Evolutionary conservation across 2,797 vertebrate genomes (phyloP).

Genomic region (Darevskia nairensis): DNA sequence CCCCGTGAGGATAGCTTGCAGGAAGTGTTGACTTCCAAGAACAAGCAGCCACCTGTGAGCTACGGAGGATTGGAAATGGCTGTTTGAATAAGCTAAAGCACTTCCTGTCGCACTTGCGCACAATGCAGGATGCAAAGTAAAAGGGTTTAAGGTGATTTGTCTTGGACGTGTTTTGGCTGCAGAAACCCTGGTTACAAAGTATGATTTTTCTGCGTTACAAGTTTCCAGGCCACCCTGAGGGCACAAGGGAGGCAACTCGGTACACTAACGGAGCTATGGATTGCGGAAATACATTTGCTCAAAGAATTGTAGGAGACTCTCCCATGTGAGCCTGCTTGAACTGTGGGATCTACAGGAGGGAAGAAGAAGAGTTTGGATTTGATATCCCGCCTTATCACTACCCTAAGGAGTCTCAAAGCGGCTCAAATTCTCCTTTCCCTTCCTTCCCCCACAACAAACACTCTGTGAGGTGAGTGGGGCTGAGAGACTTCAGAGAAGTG

Average conservation of each 20-base stretch:
- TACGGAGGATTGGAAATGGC: slow-evolving; percentile 38
- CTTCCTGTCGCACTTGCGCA: slow-evolving; percentile 36
- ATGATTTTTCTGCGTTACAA: slow-evolving; percentile 62
- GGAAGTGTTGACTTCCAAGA: slow-evolving; percentile 79
- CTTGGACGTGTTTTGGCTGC: slow-evolving; percentile 58
- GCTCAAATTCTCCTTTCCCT: no score
- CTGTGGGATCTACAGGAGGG: background rate
- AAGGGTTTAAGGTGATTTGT: slow-evolving; percentile 47
- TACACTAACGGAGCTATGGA: background rate
- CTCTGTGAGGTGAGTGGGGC: no score
- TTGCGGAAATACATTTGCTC: slow-evolving; percentile 54
- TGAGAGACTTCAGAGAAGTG: no score
- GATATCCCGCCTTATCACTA: no score
- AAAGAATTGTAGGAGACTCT: background rate
- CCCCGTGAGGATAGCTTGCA: slow-evolving; percentile 73
- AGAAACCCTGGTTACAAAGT: slow-evolving; percentile 60
- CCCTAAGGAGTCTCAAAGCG: no score
- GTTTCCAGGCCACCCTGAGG: slow-evolving; percentile 60
- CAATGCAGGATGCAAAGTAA: slow-evolving; percentile 53
- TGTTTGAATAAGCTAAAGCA: slow-evolving; percentile 32
- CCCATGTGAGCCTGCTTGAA: background rate
- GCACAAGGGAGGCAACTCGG: slow-evolving; percentile 62
- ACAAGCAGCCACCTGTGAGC: slow-evolving; percentile 69
- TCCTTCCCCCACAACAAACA: no score
- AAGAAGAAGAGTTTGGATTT: no score